Evolutionary conservation across 2,888 invertebrate genomes (phyloP).

Genomic region (Orchesellides sinensis): DNA sequence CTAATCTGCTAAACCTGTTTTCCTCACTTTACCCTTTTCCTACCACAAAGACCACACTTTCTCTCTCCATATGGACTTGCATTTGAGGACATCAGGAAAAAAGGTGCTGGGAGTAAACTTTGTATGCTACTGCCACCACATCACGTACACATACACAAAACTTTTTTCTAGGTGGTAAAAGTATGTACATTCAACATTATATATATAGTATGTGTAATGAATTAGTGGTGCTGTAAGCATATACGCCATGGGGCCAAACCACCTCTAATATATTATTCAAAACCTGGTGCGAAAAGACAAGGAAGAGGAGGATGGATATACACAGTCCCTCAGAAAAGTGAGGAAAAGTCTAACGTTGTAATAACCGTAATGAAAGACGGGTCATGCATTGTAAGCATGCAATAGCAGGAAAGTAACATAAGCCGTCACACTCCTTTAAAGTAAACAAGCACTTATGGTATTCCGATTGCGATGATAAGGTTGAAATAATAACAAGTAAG

Average conservation of each 20-base stretch:
- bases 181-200: not conserved
- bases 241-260: not conserved
- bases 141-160: not conserved
- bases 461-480: too few relatives aligned
- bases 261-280: not conserved
- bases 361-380: not conserved
- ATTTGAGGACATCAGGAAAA: not conserved
- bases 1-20: too few relatives aligned
- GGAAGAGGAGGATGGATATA: not conserved
- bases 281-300: not conserved
- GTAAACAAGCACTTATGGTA: too few relatives aligned
- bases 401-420: not conserved
- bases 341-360: too few relatives aligned
- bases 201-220: not conserved
- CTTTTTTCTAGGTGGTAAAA: not conserved
- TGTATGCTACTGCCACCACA: too few relatives aligned
- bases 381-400: not conserved
- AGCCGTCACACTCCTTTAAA: too few relatives aligned
- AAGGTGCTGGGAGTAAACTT: too few relatives aligned
- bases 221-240: too few relatives aligned
- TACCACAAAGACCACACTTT: too few relatives aligned
- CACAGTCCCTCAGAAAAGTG: not conserved
- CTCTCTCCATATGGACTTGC: not conserved
- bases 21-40: too few relatives aligned
- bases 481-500: too few relatives aligned